Percentiles rank a stretch among this genome's conserved stretches.
Conservation (phyloP, 2,113 vertebrate species). For the Formicarius rufipectus region DNA sequence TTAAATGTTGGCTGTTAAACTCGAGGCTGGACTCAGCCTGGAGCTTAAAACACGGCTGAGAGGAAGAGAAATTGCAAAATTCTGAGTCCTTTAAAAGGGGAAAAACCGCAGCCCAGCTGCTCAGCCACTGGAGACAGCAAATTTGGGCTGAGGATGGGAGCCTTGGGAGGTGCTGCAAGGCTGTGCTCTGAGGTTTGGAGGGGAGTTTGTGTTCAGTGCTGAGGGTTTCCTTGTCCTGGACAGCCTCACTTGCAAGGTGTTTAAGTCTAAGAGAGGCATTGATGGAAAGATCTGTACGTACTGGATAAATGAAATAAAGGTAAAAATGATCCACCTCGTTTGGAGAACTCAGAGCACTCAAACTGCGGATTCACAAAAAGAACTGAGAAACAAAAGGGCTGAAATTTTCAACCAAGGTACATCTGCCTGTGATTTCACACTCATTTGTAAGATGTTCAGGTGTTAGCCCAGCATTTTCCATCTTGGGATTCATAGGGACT, state of each 20-base stretch:
- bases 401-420: neutral
- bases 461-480: neutral
- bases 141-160: neutral
- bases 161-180: rapidly evolving
- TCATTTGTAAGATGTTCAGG: neutral
- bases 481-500: neutral
- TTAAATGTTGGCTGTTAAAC: slow-evolving; percentile 18
- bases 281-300: neutral
- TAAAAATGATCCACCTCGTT: neutral
- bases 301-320: neutral
- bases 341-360: neutral
- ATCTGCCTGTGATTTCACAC: neutral
- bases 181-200: neutral
- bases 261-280: neutral
- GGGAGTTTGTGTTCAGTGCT: neutral
- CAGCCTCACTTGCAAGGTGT: neutral
- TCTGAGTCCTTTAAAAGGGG: neutral
- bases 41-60: neutral
- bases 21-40: neutral
- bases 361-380: neutral
- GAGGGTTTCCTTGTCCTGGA: neutral
- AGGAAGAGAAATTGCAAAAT: neutral
- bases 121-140: neutral
- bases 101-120: neutral
- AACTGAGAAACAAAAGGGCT: neutral